These are phyloP conservation scores for Ophioninae sp. DNA, from an alignment of 2,888 invertebrate genomes.

Conservation along the genomic window DNA sequence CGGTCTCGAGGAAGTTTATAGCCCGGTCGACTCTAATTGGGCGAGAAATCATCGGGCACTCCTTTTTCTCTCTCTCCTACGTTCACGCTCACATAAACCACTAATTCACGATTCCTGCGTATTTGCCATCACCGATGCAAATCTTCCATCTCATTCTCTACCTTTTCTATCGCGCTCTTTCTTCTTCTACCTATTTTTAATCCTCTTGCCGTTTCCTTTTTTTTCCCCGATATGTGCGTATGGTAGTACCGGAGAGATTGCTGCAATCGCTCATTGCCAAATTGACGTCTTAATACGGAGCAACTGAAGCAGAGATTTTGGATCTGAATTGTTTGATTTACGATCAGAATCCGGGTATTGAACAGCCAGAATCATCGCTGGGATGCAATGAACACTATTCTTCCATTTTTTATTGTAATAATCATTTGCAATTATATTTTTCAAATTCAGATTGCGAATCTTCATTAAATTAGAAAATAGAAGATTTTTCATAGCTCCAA, in stretches of 20 bases:
- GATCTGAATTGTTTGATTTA: background rate
- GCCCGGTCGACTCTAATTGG: slow-evolving; percentile 80
- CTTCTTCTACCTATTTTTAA: background rate
- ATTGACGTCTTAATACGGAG: background rate
- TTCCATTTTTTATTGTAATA: too few species aligned
- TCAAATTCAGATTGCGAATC: too few species aligned
- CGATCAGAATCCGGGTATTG: background rate
- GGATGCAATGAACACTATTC: too few species aligned
- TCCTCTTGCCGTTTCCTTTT: background rate
- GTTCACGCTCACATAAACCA: slow-evolving; percentile 70
- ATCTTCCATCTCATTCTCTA: slow-evolving; percentile 20
- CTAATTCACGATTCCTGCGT: slow-evolving; percentile 78
- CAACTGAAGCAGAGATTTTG: too few species aligned
- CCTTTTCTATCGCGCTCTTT: background rate
- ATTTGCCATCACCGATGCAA: slow-evolving; percentile 69
- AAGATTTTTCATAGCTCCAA: too few species aligned
- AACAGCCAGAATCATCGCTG: too few species aligned
- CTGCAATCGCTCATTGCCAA: background rate
- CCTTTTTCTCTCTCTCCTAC: slow-evolving; percentile 75
- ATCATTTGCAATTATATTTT: too few species aligned
- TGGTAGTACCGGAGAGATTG: background rate
- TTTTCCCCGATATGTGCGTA: background rate
- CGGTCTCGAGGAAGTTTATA: slow-evolving; percentile 78
- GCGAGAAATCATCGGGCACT: slow-evolving; percentile 80
- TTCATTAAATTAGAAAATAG: too few species aligned